These are phyloP conservation scores for Aulostomus chinensis DNA, from an alignment of 2,797 vertebrate species.

Conservation along the genomic window DNA sequence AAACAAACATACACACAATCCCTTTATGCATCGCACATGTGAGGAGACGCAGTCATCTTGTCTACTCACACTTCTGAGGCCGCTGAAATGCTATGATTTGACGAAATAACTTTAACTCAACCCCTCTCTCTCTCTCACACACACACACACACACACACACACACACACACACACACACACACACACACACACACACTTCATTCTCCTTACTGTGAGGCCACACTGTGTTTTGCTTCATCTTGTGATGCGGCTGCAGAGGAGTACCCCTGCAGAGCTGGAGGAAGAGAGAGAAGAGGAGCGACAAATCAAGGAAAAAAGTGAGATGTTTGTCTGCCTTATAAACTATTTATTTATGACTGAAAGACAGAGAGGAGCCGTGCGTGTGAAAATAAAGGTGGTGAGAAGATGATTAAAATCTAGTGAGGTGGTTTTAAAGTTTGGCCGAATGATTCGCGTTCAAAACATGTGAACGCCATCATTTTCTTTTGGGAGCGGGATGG, in stretches of 20 bases:
- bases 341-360: no score
- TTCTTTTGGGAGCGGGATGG: no score
- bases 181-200: constrained; percentile 1
- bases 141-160: constrained; percentile 3
- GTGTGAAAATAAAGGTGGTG: no score
- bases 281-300: constrained; percentile 5
- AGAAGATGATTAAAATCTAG: no score
- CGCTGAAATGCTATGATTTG: constrained; percentile 15
- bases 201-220: constrained; percentile 13
- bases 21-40: constrained; percentile 1
- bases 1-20: not conserved
- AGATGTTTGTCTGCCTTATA: constrained; percentile 16
- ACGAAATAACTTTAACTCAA: not conserved
- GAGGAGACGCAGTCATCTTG: constrained; percentile 4
- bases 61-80: constrained; percentile 23
- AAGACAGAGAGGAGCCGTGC: no score
- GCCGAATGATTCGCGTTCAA: no score
- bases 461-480: no score
- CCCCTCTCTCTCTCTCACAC: not conserved
- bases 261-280: constrained; percentile 39
- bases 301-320: constrained; percentile 23
- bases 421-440: no score
- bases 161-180: constrained; percentile 1
- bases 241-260: constrained; percentile 44
- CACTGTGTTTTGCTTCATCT: constrained; percentile 32